Evolutionary conservation across 2,888 invertebrate genomes (phyloP), one percentile per base, ranked within the genome.

Genomic region (Agapetus fuscipes): DNA sequence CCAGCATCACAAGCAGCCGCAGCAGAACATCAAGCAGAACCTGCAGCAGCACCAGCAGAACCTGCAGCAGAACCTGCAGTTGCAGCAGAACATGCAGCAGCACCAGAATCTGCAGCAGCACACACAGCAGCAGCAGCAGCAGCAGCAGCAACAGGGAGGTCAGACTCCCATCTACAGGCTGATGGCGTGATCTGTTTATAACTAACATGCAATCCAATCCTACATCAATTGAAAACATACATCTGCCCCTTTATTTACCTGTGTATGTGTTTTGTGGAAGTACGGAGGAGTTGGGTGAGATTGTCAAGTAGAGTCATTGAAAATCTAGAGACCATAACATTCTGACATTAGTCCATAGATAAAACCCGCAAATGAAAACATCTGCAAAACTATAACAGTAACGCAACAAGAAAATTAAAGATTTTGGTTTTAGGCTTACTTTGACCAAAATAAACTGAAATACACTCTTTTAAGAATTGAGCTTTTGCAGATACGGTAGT

Each of bases 121-220:
- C 13, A 31, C 30, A 16, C 34, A 27, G 10, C 41, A 34, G n/a
- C 43, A 39, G 15, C 39, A 42, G 13, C 35, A 39, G 17, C 34
- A 41, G 12, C 37, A 34, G 3, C 41, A 34, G 35, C 30, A 27
- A n/a, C 45, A 45, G 20, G 36, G 37, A 14, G 29, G 12, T 10
- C 36, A 28, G 24, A 30, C 52, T 44, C 54, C 53, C 12, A 51
- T 49, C 49, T 50, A 54, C 44, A 46, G 46, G 37, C 44, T 45
- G 45, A 50, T 47, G 52, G 49, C 49, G 48, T 46, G 37, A 39
- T 14, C 13, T 11, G 29, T 9, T 12, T n/a, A n/a, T n/a, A n/a
- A n/a, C n/a, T n/a, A n/a, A n/a, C n/a, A n/a, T n/a, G n/a, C n/a
- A n/a, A n/a, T n/a, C n/a, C n/a, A n/a, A n/a, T n/a, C n/a, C n/a